Evolutionary conservation across 2,797 vertebrate species (phyloP).

Genomic region (Oceanodroma leucorhoa): DNA sequence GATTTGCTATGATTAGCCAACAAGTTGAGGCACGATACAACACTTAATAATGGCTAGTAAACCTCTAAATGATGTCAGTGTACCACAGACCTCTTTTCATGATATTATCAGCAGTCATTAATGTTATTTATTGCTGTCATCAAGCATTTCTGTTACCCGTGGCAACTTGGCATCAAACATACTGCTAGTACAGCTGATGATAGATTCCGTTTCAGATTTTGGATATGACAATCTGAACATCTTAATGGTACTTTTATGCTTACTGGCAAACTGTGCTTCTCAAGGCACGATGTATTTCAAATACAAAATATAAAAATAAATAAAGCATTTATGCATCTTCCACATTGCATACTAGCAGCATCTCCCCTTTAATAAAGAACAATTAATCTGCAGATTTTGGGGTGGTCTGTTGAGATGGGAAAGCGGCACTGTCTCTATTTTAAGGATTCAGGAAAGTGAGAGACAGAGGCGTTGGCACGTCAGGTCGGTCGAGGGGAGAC

Average conservation of each 20-base stretch:
- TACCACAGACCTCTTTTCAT: slow-evolving; percentile 47
- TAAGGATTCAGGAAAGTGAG: neutral
- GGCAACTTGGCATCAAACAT: slow-evolving; percentile 65
- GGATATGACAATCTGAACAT: slow-evolving; percentile 34
- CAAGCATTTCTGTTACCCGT: slow-evolving; percentile 54
- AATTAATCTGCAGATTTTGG: neutral
- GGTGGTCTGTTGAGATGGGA: neutral
- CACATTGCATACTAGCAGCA: neutral
- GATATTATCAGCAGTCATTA: slow-evolving; percentile 64
- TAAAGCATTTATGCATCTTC: neutral
- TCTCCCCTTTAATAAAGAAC: neutral
- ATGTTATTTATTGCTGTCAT: slow-evolving; percentile 74
- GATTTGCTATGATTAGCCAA: slow-evolving; percentile 29
- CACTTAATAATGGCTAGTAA: slow-evolving; percentile 46
- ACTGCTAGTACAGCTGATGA: slow-evolving; percentile 62
- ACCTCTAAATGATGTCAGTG: slow-evolving; percentile 54
- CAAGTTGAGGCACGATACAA: slow-evolving; percentile 46
- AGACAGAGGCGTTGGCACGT: rapidly evolving
- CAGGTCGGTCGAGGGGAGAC: rapidly evolving
- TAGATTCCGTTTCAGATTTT: slow-evolving; percentile 69
- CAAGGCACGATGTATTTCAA: neutral
- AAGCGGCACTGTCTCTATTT: neutral
- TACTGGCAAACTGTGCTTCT: neutral
- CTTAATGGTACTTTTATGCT: slow-evolving; percentile 46
- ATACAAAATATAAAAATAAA: neutral